phyloP scores from a whole-genome alignment of 2,888 invertebrate species.

The Eupithecia inturbata region DNA sequence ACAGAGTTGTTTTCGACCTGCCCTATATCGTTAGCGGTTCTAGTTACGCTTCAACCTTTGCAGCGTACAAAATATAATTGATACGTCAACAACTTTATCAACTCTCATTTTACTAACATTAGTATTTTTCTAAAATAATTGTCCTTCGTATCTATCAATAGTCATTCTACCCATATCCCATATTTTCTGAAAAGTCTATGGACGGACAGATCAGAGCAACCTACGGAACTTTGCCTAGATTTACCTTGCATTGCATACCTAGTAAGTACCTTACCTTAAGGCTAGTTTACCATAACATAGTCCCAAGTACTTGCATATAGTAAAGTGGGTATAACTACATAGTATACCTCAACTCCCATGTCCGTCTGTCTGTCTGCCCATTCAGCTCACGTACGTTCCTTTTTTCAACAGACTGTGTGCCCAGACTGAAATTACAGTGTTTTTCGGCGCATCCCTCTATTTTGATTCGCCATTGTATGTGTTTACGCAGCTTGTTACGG shows the following conservation, averaged over 20 bases:
- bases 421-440: conserved; percentile 79
- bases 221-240: not conserved
- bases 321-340: not conserved
- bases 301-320: conserved; percentile 6
- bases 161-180: not conserved
- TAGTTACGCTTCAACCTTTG: not conserved
- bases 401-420: conserved; percentile 77
- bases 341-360: conserved; percentile 35
- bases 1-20: not conserved
- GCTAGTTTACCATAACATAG: not conserved
- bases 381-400: conserved; percentile 71
- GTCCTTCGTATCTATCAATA: no score
- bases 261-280: not conserved
- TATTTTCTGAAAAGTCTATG: not conserved
- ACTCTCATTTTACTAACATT: no score
- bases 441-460: conserved; percentile 66
- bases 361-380: conserved; percentile 62
- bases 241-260: not conserved
- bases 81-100: no score
- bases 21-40: no score
- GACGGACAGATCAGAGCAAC: not conserved
- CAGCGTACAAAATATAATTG: not conserved
- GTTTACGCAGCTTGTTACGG: conserved; percentile 45
- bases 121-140: no score
- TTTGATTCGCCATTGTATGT: conserved; percentile 75